Base-by-base conservation (phyloP, 2,113 vertebrate genomes). In the Odontesthes bonariensis region DNA sequence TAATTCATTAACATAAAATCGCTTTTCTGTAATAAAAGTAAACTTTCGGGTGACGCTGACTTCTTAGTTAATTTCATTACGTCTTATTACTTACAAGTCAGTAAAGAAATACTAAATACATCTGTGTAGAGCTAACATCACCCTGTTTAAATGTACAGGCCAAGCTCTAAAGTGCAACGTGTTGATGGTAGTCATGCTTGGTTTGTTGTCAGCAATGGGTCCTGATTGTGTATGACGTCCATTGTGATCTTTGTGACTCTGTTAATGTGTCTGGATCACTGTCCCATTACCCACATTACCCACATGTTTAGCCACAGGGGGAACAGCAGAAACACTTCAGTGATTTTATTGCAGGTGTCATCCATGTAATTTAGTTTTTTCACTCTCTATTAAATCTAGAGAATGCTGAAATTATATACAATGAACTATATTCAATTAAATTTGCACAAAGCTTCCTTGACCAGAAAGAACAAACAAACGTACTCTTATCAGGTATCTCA, bases 221-320 rank as follows among this genome's bases (percentile, higher is more conserved):
- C 33, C 17, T 54, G 27, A 42, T 27, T 56, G 19, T 31, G 40
- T 44, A 6, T 71, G 53, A 73, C 27, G 3, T 73, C 53, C 32
- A 0, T 6, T 60, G 57, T 60, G 68, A 66, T 23, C 31, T 65
- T 67, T 57, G 23, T 23, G 40, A 33, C 60, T 65, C 35, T 46
- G 16, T 54, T n/a, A 59, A 27, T 60, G 12, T 31, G 2, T 66
- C 3, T 49, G 46, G 3, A 51, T 59, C 40, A 6, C 33, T 13
- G 44, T 51, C 42, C 51, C 55, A 32, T 64, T 35, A 49, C 73
- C 62, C 54, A 33, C 35, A 77, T 82, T 20, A 61, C 67, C 51
- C 56, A 12, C 35, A 47, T 73, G 47, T 27, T 64, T 19, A 51
- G 69, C 32, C 33, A 20, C 47, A 42, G 46, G 32, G 49, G 40